Conservation (phyloP, 2,888 invertebrate species). For the Chaitophorus viminalis region DNA sequence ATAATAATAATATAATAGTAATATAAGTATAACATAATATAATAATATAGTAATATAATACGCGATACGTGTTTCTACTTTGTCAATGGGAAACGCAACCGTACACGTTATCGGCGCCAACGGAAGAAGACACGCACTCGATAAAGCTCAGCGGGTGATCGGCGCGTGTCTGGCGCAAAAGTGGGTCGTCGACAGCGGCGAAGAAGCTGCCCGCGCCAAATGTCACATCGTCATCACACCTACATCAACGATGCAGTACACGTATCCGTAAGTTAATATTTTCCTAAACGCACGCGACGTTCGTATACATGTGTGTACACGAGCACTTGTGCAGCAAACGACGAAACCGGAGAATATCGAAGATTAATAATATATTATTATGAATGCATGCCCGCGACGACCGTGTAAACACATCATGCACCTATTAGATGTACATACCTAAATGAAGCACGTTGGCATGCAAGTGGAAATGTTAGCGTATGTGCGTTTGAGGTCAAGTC, state of each 20-base stretch:
- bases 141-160: constrained; percentile 49
- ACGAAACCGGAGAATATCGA: constrained; percentile 13
- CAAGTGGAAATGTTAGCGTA: too few species aligned
- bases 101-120: constrained; percentile 20
- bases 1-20: not conserved
- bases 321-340: too few species aligned
- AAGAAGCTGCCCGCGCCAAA: constrained; percentile 1
- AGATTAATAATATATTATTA: too few species aligned
- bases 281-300: not conserved
- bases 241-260: too few species aligned
- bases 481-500: too few species aligned
- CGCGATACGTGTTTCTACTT: not conserved
- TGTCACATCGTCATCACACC: not conserved
- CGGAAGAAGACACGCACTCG: constrained; percentile 19
- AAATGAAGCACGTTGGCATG: too few species aligned
- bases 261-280: too few species aligned
- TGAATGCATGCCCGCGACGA: too few species aligned
- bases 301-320: not conserved
- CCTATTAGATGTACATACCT: too few species aligned
- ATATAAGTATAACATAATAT: not conserved
- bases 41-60: not conserved
- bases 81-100: not conserved
- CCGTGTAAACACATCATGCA: too few species aligned
- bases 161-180: not conserved
- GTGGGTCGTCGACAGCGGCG: constrained; percentile 37